These are phyloP conservation scores for Caenorhabditis latens DNA, from an alignment of 1,140 invertebrate genomes.

Conservation along the genomic window DNA sequence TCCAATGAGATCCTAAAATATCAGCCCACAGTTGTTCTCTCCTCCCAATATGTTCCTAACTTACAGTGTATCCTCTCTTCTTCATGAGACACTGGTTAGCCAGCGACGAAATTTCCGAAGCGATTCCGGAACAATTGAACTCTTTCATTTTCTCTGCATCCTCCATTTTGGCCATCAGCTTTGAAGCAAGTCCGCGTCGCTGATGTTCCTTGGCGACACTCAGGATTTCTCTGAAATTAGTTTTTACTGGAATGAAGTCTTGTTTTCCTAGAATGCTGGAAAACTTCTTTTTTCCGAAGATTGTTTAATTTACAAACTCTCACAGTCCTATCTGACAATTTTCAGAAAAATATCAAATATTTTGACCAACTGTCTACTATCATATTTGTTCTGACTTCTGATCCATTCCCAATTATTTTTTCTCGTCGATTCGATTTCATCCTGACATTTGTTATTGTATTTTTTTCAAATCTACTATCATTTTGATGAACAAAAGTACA, in stretches of 20 bases:
- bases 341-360: background rate
- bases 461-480: background rate
- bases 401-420: background rate
- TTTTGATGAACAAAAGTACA: constrained; percentile 4
- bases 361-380: background rate
- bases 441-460: background rate
- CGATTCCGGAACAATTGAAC: constrained; percentile 8
- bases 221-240: constrained; percentile 19
- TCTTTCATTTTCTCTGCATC: background rate
- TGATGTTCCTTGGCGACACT: constrained; percentile 25
- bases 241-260: background rate
- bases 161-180: background rate
- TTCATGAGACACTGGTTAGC: constrained; percentile 29
- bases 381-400: constrained; percentile 6
- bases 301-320: too few species aligned
- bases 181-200: constrained; percentile 10
- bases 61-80: constrained; percentile 15
- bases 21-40: too few species aligned
- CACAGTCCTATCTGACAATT: too few species aligned
- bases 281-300: too few species aligned
- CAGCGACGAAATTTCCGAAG: constrained; percentile 8
- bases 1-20: too few species aligned
- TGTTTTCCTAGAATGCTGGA: background rate
- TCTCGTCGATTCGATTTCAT: background rate
- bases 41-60: too few species aligned